These are phyloP conservation scores for Tragopan temminckii DNA, from an alignment of 2,797 vertebrate genomes.

Conservation along the genomic window DNA sequence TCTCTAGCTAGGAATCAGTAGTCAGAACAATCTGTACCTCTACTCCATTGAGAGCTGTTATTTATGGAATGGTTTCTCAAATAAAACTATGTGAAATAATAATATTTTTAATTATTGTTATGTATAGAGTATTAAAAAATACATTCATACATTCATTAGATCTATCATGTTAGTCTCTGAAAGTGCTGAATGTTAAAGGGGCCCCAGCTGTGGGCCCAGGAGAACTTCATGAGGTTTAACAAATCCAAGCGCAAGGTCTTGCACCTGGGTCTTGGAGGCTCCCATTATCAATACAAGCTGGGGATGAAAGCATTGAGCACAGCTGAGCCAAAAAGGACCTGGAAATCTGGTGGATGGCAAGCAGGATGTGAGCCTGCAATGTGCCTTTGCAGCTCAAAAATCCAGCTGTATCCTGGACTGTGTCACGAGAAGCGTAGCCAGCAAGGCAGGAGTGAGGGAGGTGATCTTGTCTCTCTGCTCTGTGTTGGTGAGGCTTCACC, in stretches of 20 bases:
- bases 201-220: neutral
- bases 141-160: fast-evolving
- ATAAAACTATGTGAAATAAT: neutral
- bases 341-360: neutral
- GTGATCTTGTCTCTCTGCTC: too few species aligned
- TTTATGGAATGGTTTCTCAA: neutral
- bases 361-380: neutral
- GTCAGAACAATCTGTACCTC: neutral
- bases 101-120: neutral
- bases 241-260: neutral
- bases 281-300: neutral
- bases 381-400: neutral
- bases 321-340: neutral
- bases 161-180: neutral
- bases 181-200: neutral
- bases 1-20: neutral
- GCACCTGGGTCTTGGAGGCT: neutral
- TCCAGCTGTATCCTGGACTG: neutral
- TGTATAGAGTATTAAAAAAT: neutral
- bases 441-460: neutral
- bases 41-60: neutral
- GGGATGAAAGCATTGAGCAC: neutral
- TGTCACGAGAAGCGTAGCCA: neutral
- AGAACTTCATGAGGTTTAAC: neutral
- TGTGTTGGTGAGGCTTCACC: neutral